Evolutionary conservation across 2,888 invertebrate species (phyloP).

Genomic region (Microchrysa polita): DNA sequence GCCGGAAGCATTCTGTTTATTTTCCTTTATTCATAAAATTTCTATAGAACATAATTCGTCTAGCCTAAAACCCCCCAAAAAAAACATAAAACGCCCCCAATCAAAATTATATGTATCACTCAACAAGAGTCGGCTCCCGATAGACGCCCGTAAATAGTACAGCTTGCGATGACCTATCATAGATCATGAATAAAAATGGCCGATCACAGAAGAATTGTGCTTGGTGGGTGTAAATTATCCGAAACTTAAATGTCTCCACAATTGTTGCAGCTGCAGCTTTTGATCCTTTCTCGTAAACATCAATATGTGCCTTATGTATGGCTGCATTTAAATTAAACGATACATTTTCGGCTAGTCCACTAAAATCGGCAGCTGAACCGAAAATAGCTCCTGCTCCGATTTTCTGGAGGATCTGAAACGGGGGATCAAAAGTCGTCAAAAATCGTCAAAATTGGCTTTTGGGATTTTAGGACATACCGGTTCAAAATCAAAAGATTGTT

Average conservation of each 20-base stretch:
- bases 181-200: conserved; percentile 86
- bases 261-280: conserved; percentile 88
- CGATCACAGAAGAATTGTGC: conserved; percentile 84
- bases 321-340: conserved; percentile 70
- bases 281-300: conserved; percentile 85
- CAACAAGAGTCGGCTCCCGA: too few relatives aligned
- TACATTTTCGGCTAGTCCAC: conserved; percentile 67
- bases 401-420: conserved; percentile 71
- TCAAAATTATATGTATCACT: too few relatives aligned
- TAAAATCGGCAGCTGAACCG: conserved; percentile 68
- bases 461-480: too few relatives aligned
- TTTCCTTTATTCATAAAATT: too few relatives aligned
- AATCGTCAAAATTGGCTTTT: too few relatives aligned
- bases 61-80: too few relatives aligned
- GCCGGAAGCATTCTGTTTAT: too few relatives aligned
- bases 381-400: conserved; percentile 80
- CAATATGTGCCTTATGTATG: conserved; percentile 84
- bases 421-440: conserved; percentile 27
- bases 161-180: conserved; percentile 66
- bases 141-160: conserved; percentile 64
- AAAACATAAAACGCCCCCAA: too few relatives aligned
- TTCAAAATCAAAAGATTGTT: conserved; percentile 73
- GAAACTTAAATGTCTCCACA: conserved; percentile 83
- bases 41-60: too few relatives aligned
- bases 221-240: conserved; percentile 84